Evolutionary conservation across 2,797 vertebrate genomes (phyloP).

Genomic region (Emydoidea blandingii): DNA sequence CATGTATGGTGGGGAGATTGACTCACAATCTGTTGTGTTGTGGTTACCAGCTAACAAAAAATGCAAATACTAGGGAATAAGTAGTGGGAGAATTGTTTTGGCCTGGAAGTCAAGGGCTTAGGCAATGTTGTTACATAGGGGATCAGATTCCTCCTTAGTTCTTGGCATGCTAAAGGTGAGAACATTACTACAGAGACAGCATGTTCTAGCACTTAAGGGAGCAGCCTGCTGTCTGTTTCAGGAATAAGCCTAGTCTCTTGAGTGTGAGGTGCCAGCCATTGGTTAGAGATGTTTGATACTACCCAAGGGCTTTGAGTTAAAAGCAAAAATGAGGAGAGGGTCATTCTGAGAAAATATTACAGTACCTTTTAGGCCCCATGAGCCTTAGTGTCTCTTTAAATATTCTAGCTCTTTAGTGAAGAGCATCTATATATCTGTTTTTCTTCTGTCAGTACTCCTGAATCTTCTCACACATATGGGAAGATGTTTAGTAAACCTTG

Average conservation of each 20-base stretch:
- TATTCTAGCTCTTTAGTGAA: not conserved
- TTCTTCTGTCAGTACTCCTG: not conserved
- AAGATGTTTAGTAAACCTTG: not conserved
- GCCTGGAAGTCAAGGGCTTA: fast-evolving
- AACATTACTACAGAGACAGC: not conserved
- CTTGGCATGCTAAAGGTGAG: not conserved
- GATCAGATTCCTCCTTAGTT: not conserved
- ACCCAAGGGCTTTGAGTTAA: not conserved
- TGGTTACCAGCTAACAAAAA: not conserved
- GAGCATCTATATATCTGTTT: not conserved
- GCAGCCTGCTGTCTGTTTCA: not conserved
- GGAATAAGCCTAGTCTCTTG: not conserved
- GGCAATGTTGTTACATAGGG: fast-evolving
- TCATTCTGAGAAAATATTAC: not conserved
- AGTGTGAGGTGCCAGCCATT: not conserved
- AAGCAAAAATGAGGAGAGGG: fast-evolving
- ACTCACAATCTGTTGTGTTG: not conserved
- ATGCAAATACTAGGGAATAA: fast-evolving
- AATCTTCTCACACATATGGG: not conserved
- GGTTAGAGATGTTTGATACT: not conserved
- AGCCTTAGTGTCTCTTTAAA: not conserved
- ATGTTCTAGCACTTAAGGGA: not conserved
- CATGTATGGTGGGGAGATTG: not conserved
- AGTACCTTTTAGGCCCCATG: not conserved
- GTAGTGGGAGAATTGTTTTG: not conserved